Percentiles rank a stretch among this genome's conserved stretches.
phyloP scores from a whole-genome alignment of 2,113 vertebrate genomes.

The Phrynosoma blainvillii region DNA sequence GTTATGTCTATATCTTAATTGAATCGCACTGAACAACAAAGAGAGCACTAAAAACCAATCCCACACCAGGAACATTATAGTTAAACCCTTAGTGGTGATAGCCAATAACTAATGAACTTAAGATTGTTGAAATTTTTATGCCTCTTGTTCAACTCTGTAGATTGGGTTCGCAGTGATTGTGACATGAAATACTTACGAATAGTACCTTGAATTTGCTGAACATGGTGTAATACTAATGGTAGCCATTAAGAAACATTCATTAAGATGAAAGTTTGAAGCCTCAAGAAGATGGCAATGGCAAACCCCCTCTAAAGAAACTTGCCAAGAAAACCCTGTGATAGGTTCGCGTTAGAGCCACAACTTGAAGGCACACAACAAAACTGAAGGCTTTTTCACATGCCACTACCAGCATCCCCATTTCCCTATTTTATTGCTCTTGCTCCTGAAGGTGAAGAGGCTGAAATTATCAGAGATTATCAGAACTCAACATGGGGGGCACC shows the following conservation, averaged over 20 bases:
- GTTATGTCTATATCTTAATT: slow-evolving; percentile 12
- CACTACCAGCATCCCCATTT: background rate
- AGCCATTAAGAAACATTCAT: slow-evolving; percentile 20
- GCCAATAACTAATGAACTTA: slow-evolving; percentile 59
- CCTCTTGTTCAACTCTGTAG: slow-evolving; percentile 48
- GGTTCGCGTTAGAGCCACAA: no score
- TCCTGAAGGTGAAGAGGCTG: background rate
- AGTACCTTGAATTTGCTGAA: slow-evolving; percentile 45
- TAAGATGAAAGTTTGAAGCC: background rate
- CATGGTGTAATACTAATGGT: slow-evolving; percentile 36
- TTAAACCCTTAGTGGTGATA: background rate
- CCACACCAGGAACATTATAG: background rate
- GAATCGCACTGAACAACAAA: slow-evolving; percentile 46
- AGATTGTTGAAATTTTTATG: slow-evolving; percentile 55
- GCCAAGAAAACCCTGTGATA: no score
- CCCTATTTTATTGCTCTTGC: no score
- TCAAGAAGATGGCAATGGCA: no score
- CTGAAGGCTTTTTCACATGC: background rate
- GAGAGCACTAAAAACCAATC: slow-evolving; percentile 38
- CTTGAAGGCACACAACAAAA: background rate
- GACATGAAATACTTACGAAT: slow-evolving; percentile 50
- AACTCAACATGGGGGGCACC: background rate
- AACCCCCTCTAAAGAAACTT: no score
- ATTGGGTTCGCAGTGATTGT: slow-evolving; percentile 12
- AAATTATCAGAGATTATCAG: background rate